These are phyloP conservation scores for Hafferia zeledoni DNA, from an alignment of 2,797 vertebrate species.

Conservation along the genomic window DNA sequence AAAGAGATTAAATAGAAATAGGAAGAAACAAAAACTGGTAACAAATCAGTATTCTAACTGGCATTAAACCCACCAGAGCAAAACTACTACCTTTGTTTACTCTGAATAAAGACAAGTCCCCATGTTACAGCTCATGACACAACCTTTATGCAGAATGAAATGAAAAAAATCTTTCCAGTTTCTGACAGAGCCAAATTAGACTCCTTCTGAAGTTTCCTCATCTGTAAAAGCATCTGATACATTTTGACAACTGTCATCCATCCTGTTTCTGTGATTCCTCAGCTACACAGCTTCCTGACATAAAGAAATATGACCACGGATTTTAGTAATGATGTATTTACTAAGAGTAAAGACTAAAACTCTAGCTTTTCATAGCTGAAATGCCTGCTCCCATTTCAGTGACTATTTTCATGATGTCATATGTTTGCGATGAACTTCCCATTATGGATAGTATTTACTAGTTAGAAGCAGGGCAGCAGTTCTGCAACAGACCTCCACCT, in stretches of 20 bases:
- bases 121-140: conserved; percentile 34
- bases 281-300: background rate
- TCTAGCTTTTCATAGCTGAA: background rate
- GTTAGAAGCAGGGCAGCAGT: background rate
- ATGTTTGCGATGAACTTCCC: background rate
- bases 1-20: conserved; percentile 3
- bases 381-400: background rate
- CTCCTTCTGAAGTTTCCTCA: conserved; percentile 44
- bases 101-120: background rate
- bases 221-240: conserved; percentile 46
- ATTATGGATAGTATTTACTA: background rate
- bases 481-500: background rate
- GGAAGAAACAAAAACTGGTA: conserved; percentile 23
- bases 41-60: conserved; percentile 21
- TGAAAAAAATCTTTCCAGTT: conserved; percentile 8
- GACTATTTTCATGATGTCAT: background rate
- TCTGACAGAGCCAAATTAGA: conserved; percentile 52
- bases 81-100: background rate
- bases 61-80: conserved; percentile 46
- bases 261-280: conserved; percentile 13
- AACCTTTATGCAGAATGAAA: conserved; percentile 42
- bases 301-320: background rate
- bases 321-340: background rate
- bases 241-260: conserved; percentile 42
- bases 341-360: background rate